A percentile compares a stretch with the other conserved stretches of the same genome.
These are phyloP conservation scores for Actinemys pallida DNA, from an alignment of 2,113 vertebrate genomes.

Conservation along the genomic window DNA sequence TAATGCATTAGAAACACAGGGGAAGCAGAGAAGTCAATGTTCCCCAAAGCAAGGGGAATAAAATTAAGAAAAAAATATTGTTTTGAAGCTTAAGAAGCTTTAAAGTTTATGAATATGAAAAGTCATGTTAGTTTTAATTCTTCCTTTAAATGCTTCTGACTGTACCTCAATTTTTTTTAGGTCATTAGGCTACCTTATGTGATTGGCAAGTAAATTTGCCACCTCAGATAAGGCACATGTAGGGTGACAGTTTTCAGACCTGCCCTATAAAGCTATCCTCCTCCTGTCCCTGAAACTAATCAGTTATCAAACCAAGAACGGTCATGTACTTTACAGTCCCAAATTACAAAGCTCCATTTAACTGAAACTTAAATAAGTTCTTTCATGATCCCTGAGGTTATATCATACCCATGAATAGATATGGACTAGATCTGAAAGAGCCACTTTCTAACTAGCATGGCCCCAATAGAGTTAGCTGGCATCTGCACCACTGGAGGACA, in stretches of 20 bases:
- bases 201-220: not conserved
- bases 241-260: not conserved
- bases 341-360: not conserved
- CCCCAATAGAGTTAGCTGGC: rapidly evolving
- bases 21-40: not conserved
- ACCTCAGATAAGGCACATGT: not conserved
- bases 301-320: not conserved
- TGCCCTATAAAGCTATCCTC: not conserved
- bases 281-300: not conserved
- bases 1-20: not conserved
- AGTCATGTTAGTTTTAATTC: not conserved
- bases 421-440: not conserved
- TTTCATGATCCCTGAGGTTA: not conserved
- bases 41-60: not conserved
- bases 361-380: not conserved
- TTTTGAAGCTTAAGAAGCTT: not conserved
- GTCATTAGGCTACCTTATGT: not conserved
- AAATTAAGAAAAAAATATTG: not conserved
- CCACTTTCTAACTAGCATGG: not conserved
- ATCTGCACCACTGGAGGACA: not conserved
- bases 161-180: not conserved
- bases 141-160: conserved; percentile 20
- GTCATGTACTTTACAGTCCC: not conserved
- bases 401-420: rapidly evolving
- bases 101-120: not conserved